These are phyloP conservation scores for Bolinopsis microptera DNA, from an alignment of 37 sponge, comb jelly and placozoan genomes.

Conservation along the genomic window DNA sequence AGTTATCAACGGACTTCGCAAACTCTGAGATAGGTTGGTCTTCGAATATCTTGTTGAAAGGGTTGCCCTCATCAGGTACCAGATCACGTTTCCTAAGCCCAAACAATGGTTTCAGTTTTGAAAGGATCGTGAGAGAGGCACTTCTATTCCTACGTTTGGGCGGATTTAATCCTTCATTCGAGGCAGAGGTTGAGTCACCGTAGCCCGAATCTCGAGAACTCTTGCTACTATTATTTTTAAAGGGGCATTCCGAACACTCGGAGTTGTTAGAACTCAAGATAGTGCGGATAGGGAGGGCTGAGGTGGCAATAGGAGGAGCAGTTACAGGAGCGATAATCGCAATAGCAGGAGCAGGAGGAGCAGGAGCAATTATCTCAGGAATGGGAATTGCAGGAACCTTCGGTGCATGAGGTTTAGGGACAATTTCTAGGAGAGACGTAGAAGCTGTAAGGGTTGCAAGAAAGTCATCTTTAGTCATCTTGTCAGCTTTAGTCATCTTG, in stretches of 20 bases:
- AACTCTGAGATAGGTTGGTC: constrained; percentile 42
- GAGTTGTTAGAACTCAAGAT: not conserved
- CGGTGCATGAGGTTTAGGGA: not conserved
- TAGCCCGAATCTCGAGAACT: constrained; percentile 49
- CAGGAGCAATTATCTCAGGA: not conserved
- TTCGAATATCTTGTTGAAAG: constrained; percentile 48
- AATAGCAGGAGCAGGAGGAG: not conserved
- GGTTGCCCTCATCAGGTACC: not conserved
- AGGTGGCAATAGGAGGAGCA: not conserved
- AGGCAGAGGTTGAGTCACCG: constrained; percentile 49
- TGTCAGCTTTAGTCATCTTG: not conserved
- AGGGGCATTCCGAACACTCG: not conserved
- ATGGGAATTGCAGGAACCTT: not conserved
- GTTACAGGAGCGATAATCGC: not conserved
- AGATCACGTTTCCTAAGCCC: not conserved
- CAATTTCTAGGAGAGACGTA: not conserved
- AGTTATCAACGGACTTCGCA: constrained; percentile 1
- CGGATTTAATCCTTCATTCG: not conserved
- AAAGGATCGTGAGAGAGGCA: constrained; percentile 27
- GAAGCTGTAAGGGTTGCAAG: not conserved
- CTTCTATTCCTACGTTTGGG: not conserved
- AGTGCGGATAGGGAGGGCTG: not conserved
- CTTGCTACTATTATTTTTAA: not conserved
- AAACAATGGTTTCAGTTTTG: constrained; percentile 12
- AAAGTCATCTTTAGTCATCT: not conserved